Evolutionary conservation across 1,140 invertebrate genomes (phyloP).

Genomic region (Pinna nobilis): DNA sequence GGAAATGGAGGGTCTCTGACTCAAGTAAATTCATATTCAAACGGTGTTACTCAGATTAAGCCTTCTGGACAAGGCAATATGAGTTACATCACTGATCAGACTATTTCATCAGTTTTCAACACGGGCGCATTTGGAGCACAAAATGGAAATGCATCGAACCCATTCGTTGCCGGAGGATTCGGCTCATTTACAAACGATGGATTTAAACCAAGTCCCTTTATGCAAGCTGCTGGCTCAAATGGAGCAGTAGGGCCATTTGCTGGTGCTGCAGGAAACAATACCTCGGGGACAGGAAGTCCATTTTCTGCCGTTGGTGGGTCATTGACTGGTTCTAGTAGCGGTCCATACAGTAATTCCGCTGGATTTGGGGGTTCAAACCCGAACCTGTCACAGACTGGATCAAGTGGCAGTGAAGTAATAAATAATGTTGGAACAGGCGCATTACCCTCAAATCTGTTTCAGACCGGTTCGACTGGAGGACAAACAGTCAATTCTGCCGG

Average conservation of each 20-base stretch:
- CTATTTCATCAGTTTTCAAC: background rate
- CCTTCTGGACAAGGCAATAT: slow-evolving; percentile 1
- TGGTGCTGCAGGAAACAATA: slow-evolving; percentile 6
- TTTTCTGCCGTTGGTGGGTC: slow-evolving; percentile 6
- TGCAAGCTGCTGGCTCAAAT: slow-evolving; percentile 32
- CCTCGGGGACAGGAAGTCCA: slow-evolving; percentile 14
- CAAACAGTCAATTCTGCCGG: background rate
- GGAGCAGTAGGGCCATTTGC: slow-evolving; percentile 32
- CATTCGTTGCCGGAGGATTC: slow-evolving; percentile 25
- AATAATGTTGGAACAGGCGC: background rate
- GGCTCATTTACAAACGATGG: slow-evolving; percentile 38
- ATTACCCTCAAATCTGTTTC: background rate
- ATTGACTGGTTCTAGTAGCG: background rate
- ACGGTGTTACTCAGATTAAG: background rate
- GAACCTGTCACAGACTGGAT: background rate
- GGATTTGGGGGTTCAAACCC: background rate
- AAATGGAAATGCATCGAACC: slow-evolving; percentile 12
- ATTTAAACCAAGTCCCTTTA: slow-evolving; percentile 34
- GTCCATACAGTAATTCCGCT: background rate
- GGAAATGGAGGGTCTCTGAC: background rate
- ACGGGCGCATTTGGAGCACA: background rate
- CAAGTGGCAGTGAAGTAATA: background rate
- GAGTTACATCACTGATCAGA: slow-evolving; percentile 8
- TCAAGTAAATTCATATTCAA: background rate
- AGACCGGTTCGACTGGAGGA: background rate